Base-by-base conservation (phyloP, 2,888 invertebrate genomes). In the Conistra vaccinii region DNA sequence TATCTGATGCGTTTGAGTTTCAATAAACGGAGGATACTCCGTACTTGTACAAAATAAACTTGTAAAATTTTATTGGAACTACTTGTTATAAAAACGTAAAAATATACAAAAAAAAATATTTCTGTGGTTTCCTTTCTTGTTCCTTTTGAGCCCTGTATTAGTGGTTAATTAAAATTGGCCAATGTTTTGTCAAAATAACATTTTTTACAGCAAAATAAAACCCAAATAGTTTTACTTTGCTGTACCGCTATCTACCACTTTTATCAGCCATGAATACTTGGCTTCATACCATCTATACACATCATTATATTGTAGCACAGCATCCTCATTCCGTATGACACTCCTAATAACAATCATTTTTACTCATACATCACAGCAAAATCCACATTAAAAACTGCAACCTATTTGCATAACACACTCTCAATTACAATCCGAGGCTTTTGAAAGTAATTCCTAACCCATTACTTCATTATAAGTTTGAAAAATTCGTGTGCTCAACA, bases 31-130 rank as follows among this genome's bases (percentile, higher is more conserved):
- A 91, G 91, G 85, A 89, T 91, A 93, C 92, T 94, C 95, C 92
- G 93, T 92, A 93, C 93, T 94, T 96, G 95, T 96, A 96, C 95
- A 95, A 95, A 95, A 91, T 90, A 91, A 94, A 95, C 94, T 94
- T 95, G 95, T 95, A 95, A 95, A 94, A 95, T 95, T 95, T 95
- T 95, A 96, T 95, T 95, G 94, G 94, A 95, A 96, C 93, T 95
- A 95, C 94, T 95, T 96, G 96, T 96, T 96, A 96, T 95, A 95
- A 96, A 96, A 96, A 96, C 87, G 86, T 92, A 66, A 80, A 90
- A 93, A 93, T 94, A 94, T 91, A 92, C 89, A 93, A 85, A 84
- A 88, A 85, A 78, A 82, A 68, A 45, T 74, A 81, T 85, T 23
- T 23, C n/a, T 60, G 73, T 73, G 78, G 87, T 89, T 91, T 90